These are phyloP conservation scores for Drosophila takahashii DNA, from an alignment of 1,140 invertebrate genomes.

Conservation along the genomic window DNA sequence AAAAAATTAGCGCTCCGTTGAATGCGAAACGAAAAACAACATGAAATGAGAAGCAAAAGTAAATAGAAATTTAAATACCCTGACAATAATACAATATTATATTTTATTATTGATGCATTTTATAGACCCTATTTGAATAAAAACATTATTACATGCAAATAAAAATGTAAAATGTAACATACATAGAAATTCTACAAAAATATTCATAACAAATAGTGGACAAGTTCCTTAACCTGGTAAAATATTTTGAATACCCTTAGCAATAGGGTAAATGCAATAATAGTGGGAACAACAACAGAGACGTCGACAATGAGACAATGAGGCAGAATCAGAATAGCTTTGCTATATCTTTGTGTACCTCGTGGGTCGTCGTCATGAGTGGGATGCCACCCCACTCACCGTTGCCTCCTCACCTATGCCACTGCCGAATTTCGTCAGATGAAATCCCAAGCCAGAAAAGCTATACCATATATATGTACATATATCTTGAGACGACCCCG, in stretches of 20 bases:
- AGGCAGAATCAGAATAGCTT: slow-evolving; percentile 19
- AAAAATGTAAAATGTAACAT: too few relatives aligned
- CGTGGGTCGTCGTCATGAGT: slow-evolving; percentile 29
- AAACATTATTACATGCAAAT: too few relatives aligned
- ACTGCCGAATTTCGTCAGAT: slow-evolving; percentile 36
- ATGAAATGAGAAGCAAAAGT: neutral
- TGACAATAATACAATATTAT: neutral
- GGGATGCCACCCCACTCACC: neutral
- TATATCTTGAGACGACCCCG: slow-evolving; percentile 20
- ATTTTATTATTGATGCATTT: neutral
- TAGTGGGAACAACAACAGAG: slow-evolving; percentile 7
- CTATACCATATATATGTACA: neutral
- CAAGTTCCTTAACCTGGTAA: neutral
- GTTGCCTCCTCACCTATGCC: neutral
- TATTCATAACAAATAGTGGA: too few relatives aligned
- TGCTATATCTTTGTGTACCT: neutral
- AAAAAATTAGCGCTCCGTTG: slow-evolving; percentile 62
- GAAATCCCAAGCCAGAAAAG: slow-evolving; percentile 13
- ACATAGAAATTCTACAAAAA: too few relatives aligned
- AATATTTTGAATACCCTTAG: neutral
- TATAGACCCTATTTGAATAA: too few relatives aligned
- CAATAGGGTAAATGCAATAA: slow-evolving; percentile 3
- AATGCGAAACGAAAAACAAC: slow-evolving; percentile 51
- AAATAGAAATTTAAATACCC: neutral
- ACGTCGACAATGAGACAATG: slow-evolving; percentile 37